phyloP scores from a whole-genome alignment of 1,140 invertebrate species.

The Drosophila santomea region DNA sequence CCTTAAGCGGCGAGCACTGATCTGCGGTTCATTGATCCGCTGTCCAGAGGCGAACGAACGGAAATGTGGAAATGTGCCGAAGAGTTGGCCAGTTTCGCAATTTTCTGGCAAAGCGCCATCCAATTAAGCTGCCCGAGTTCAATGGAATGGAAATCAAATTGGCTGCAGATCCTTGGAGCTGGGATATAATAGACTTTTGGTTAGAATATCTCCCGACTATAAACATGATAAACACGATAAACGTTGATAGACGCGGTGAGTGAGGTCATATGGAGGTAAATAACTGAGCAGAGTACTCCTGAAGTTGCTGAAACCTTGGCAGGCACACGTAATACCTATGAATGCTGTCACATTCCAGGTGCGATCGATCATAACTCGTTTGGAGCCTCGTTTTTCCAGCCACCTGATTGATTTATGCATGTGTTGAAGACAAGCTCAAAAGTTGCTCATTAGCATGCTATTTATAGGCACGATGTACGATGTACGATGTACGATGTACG shows the following conservation, averaged over 20 bases:
- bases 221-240: not conserved
- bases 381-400: conserved; percentile 6
- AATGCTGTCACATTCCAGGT: conserved; percentile 36
- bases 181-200: not conserved
- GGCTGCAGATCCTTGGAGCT: not conserved
- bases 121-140: not conserved
- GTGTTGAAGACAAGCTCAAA: conserved; percentile 4
- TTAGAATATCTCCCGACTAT: not conserved
- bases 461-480: conserved; percentile 15
- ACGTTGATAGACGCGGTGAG: not conserved
- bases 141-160: not conserved
- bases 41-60: not conserved
- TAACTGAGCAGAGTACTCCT: conserved; percentile 3
- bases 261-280: not conserved
- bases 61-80: not conserved
- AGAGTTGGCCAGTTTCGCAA: not conserved
- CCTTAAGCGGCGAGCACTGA: conserved; percentile 5
- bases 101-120: conserved; percentile 1
- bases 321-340: conserved; percentile 38
- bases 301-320: conserved; percentile 13
- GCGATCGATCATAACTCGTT: conserved; percentile 35
- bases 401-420: conserved; percentile 41
- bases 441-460: conserved; percentile 33
- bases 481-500: no score
- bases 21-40: conserved; percentile 35